Evolutionary conservation across 2,888 invertebrate species (phyloP), one percentile per base, ranked within the genome.

Genomic region (Anorthoa munda): DNA sequence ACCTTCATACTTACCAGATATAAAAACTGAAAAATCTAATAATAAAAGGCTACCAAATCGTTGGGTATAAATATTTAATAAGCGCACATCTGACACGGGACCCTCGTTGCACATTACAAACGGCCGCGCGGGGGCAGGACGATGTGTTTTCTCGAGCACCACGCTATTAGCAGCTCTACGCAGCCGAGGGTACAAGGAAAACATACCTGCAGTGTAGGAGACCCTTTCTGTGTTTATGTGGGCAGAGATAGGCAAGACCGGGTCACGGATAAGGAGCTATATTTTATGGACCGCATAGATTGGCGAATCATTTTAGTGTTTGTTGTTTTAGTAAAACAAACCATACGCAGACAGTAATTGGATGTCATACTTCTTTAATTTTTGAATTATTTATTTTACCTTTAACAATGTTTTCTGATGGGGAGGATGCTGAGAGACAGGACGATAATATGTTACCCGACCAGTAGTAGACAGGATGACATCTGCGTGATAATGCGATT

Each of bases 41-140:
- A 4, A 53, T 4, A n/a, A 56, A 15, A 39, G 39, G 39, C 39
- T 39, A 39, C 9, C 11, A 70, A 75, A 26, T 84, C 86, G 85
- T 70, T 31, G 1, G 12, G 39, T 84, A 21, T 85, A 85, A 85
- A 85, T 85, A 73, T 85, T 85, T 84, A 82, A 82, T 84, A 85
- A 84, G 55, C 55, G 58, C 59, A 71, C 82, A 78, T 83, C 71
- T 75, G 79, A 58, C 63, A 51, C 65, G 58, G 46, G 50, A 26
- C 67, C 69, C 75, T 72, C 48, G 64, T 31, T 71, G 72, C 77
- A 85, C 77, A 76, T 83, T 84, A 78, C 60, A 84, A 79, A 76
- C n/a, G 72, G 64, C 26, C 26, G 21, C 72, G 60, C 31, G 63
- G 68, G 58, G 39, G n/a, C 31, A 48, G 23, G 31, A 74, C 75